phyloP scores from a whole-genome alignment of 1,140 invertebrate species.

The Phenacoccus solenopsis region DNA sequence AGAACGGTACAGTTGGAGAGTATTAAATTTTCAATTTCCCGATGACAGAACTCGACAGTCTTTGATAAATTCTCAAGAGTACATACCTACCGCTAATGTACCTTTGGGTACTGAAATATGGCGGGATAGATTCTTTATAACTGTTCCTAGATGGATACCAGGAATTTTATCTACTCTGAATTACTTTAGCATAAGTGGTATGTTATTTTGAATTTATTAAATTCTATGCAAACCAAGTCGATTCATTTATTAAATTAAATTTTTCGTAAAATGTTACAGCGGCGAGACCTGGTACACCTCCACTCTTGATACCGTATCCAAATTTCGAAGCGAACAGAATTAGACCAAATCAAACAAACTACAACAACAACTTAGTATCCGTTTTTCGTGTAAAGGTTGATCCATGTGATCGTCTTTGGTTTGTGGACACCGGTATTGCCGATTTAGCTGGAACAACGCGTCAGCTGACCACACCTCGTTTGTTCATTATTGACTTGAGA shows the following conservation, averaged over 20 bases:
- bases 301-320: constrained; percentile 54
- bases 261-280: neutral
- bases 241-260: neutral
- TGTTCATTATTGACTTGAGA: constrained; percentile 55
- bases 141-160: constrained; percentile 56
- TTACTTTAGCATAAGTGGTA: constrained; percentile 33
- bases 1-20: constrained; percentile 56
- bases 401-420: constrained; percentile 58
- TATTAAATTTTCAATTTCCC: constrained; percentile 57
- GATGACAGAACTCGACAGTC: constrained; percentile 42
- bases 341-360: constrained; percentile 29
- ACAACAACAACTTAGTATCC: constrained; percentile 50
- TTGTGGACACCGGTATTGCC: constrained; percentile 53
- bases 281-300: constrained; percentile 34
- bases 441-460: constrained; percentile 46
- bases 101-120: constrained; percentile 65
- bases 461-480: constrained; percentile 40
- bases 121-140: constrained; percentile 60
- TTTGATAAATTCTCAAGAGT: constrained; percentile 47
- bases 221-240: neutral
- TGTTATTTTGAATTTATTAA: too few relatives aligned
- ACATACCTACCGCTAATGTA: constrained; percentile 54
- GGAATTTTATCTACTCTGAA: constrained; percentile 59
- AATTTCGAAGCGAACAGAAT: constrained; percentile 52
- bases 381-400: constrained; percentile 57